These are phyloP conservation scores for Baccha elongata DNA, from an alignment of 2,888 invertebrate genomes.

Conservation along the genomic window DNA sequence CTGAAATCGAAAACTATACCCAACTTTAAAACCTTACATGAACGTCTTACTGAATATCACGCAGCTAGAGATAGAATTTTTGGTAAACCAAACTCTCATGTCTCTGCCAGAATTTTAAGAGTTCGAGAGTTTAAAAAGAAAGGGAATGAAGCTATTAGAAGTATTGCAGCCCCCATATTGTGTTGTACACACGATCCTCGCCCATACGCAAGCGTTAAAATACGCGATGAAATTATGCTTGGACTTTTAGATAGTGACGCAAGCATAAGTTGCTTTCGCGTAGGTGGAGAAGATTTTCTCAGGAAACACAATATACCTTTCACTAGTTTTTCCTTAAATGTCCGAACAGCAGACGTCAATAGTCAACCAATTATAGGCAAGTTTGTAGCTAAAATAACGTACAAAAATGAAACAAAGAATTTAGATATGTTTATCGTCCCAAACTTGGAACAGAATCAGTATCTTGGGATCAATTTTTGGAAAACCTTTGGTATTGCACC, in stretches of 20 bases:
- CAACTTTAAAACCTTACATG: background rate
- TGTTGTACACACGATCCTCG: background rate
- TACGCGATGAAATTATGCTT: background rate
- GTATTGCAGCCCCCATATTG: background rate
- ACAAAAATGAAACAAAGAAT: background rate
- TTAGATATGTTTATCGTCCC: background rate
- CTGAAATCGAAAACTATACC: background rate
- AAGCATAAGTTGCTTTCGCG: background rate
- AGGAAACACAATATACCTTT: background rate
- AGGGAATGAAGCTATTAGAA: background rate
- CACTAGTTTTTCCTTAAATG: background rate
- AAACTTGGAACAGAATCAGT: background rate
- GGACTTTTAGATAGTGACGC: slow-evolving; percentile 14
- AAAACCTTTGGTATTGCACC: slow-evolving; percentile 32
- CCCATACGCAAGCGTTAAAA: background rate
- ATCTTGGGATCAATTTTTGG: slow-evolving; percentile 63
- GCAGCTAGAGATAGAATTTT: background rate
- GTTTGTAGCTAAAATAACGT: no score
- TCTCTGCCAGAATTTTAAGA: background rate
- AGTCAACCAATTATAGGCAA: no score
- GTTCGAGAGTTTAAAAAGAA: background rate
- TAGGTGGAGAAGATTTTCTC: background rate
- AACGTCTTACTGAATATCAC: background rate
- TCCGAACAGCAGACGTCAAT: no score
- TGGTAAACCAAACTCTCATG: background rate